Evolutionary conservation across 2,113 vertebrate species (phyloP), one percentile per base, ranked within the genome.

Genomic region (Indicator indicator): DNA sequence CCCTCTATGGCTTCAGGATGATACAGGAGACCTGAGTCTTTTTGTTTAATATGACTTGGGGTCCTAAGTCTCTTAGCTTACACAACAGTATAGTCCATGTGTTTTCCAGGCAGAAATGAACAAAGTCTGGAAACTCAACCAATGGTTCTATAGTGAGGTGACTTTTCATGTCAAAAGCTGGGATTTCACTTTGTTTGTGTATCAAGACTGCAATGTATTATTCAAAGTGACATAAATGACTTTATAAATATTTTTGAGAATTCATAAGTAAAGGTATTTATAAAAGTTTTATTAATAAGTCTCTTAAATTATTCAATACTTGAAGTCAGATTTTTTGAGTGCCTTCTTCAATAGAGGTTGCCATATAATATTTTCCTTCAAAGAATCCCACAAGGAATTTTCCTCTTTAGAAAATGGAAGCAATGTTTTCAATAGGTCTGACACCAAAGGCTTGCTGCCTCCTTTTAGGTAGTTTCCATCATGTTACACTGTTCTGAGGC

Each of bases 211-310:
- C 11, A 63, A 73, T 82, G 21, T 63, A 30, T 55, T 89, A 82
- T 52, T 95, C n/a, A 89, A 92, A 96, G 28, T 55, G 9, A 76
- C 75, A 93, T 89, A 95, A 94, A 56, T 86, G 87, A 63, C n/a
- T 91, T 79, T 76, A 95, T 95, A 94, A 97, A 83, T 23, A 70
- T 17, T 56, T 88, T 68, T 14, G 44, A 92, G 18, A 91, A 89
- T 68, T 73, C 30, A 9, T 68, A 83, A 69, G 9, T 80, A 96
- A 95, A 93, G 20, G 2, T 73, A 78, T 21, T 84, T 90, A 73
- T 94, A 94, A 95, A 95, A 24, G 7, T 72, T 86, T 81, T 67
- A 85, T 85, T 87, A 70, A 83, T 76, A 94, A 11, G 52, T 46
- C 17, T 74, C 26, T 76, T 88, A 48, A 95, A 80, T 95, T 56